phyloP scores from a whole-genome alignment of 1,140 invertebrate species.

The Drosophila lini region DNA sequence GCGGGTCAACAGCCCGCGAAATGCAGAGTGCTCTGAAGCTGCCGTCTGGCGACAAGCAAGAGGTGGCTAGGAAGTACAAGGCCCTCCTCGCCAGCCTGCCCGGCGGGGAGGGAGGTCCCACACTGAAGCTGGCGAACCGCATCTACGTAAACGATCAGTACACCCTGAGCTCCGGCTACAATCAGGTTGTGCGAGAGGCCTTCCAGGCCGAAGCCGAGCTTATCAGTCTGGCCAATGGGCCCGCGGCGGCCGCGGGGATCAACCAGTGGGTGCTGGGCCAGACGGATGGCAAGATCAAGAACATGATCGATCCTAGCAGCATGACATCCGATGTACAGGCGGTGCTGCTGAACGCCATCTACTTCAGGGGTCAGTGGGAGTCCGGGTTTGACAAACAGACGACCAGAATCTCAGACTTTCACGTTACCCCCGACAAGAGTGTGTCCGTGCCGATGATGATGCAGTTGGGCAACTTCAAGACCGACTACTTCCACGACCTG shows the following conservation, averaged over 20 bases:
- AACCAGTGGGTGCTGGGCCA: slow-evolving; percentile 87
- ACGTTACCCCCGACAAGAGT: slow-evolving; percentile 46
- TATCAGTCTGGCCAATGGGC: slow-evolving; percentile 84
- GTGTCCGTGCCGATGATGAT: slow-evolving; percentile 86
- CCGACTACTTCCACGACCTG: slow-evolving; percentile 54
- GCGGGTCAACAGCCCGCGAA: slow-evolving; percentile 85
- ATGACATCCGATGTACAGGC: slow-evolving; percentile 79
- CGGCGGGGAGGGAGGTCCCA: slow-evolving; percentile 44
- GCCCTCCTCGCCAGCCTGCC: slow-evolving; percentile 1
- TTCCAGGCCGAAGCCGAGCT: slow-evolving; percentile 75
- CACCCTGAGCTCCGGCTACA: slow-evolving; percentile 46
- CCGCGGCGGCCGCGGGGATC: slow-evolving; percentile 83
- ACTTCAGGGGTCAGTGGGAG: slow-evolving; percentile 85
- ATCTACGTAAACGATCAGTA: slow-evolving; percentile 68
- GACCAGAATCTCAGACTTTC: slow-evolving; percentile 48
- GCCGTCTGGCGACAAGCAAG: slow-evolving; percentile 40
- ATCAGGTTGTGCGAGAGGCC: slow-evolving; percentile 47
- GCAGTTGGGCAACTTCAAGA: slow-evolving; percentile 68
- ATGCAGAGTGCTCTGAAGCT: slow-evolving; percentile 85
- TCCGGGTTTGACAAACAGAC: slow-evolving; percentile 43
- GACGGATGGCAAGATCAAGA: slow-evolving; percentile 86
- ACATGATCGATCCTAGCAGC: slow-evolving; percentile 85
- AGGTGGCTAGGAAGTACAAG: slow-evolving; percentile 51
- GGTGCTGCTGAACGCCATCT: slow-evolving; percentile 88
- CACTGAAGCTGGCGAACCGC: slow-evolving; percentile 72